These are phyloP conservation scores for Apamea sordens DNA, from an alignment of 2,888 invertebrate genomes.

Conservation along the genomic window DNA sequence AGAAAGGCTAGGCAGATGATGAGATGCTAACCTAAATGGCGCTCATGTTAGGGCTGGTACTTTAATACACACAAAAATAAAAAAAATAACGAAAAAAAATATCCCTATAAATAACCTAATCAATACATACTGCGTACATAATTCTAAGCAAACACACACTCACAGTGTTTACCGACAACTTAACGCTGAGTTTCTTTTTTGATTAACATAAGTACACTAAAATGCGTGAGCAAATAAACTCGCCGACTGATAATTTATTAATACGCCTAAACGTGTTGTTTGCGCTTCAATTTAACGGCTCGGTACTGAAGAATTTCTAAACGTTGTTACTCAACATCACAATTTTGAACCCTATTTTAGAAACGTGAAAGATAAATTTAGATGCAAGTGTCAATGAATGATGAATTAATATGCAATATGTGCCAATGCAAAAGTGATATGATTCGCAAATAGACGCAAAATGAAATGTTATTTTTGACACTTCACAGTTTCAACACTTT, in stretches of 20 bases:
- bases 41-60: background rate
- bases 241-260: slow-evolving; percentile 81
- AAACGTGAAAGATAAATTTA: background rate
- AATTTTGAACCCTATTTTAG: slow-evolving; percentile 28
- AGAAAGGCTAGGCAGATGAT: no score
- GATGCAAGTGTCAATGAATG: background rate
- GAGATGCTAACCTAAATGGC: background rate
- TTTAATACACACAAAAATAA: background rate
- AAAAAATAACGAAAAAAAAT: background rate
- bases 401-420: slow-evolving; percentile 50
- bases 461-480: slow-evolving; percentile 32
- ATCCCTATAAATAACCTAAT: slow-evolving; percentile 47
- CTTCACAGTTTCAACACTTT: slow-evolving; percentile 33
- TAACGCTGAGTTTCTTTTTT: slow-evolving; percentile 81
- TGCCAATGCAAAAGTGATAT: slow-evolving; percentile 52
- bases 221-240: slow-evolving; percentile 78
- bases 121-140: slow-evolving; percentile 60
- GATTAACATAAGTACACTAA: slow-evolving; percentile 82
- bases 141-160: slow-evolving; percentile 62
- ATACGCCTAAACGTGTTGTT: slow-evolving; percentile 77
- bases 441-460: slow-evolving; percentile 30
- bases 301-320: slow-evolving; percentile 67
- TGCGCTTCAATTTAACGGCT: slow-evolving; percentile 67
- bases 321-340: slow-evolving; percentile 17
- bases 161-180: slow-evolving; percentile 77